These are phyloP conservation scores for Forpus xanthops DNA, from an alignment of 2,797 vertebrate species.

Conservation along the genomic window DNA sequence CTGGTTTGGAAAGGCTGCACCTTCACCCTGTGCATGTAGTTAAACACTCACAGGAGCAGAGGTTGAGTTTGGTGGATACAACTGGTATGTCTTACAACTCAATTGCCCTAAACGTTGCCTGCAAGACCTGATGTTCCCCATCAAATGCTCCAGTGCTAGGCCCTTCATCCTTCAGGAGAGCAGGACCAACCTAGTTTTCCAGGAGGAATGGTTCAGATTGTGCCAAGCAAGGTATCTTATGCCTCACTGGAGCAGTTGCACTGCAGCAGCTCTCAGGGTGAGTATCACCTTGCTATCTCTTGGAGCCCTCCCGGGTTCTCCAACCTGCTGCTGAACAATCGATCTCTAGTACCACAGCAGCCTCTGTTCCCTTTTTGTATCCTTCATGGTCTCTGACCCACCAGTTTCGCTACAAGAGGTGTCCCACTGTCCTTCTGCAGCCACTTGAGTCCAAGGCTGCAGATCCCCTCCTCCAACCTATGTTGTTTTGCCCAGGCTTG, in stretches of 20 bases:
- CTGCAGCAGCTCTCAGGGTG: rapidly evolving
- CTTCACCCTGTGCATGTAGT: rapidly evolving
- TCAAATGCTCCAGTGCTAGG: too few species aligned
- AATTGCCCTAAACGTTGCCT: neutral
- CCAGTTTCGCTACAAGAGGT: neutral
- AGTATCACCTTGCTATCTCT: rapidly evolving
- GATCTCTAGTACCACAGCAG: neutral
- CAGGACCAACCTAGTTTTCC: neutral
- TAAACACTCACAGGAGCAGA: neutral
- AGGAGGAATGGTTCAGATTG: neutral
- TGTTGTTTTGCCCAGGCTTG: neutral
- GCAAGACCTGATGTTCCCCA: neutral
- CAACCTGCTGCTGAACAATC: neutral
- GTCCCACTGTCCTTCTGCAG: neutral
- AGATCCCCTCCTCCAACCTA: neutral
- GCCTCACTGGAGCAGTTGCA: neutral
- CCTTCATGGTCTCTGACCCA: neutral
- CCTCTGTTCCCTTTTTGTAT: neutral
- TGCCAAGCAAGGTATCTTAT: neutral
- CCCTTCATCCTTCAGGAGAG: neutral
- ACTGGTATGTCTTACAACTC: neutral
- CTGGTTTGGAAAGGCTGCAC: neutral
- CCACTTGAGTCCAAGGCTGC: rapidly evolving
- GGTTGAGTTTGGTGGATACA: neutral
- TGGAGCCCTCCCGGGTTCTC: neutral